These are phyloP conservation scores for Pungitius pungitius DNA, from an alignment of 2,113 vertebrate genomes.

Conservation along the genomic window DNA sequence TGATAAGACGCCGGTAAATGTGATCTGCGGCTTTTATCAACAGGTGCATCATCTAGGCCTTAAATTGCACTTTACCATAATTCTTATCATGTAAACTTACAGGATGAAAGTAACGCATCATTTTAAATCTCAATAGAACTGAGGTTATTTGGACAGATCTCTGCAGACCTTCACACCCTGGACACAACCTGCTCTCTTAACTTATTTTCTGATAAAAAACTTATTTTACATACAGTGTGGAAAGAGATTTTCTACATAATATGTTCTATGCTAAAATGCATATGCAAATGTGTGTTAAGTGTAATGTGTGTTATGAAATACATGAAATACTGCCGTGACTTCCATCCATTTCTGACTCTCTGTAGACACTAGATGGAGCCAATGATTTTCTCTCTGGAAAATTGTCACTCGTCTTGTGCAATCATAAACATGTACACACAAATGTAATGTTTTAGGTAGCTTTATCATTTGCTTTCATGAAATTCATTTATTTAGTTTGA, in stretches of 20 bases:
- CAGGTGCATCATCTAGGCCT: neutral
- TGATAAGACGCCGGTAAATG: neutral
- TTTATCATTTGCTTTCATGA: no score
- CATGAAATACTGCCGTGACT: neutral
- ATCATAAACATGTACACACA: neutral
- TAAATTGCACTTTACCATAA: neutral
- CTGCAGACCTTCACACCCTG: no score
- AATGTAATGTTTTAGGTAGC: no score
- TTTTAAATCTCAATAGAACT: no score
- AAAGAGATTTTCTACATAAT: no score
- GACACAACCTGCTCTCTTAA: no score
- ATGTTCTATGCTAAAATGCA: no score
- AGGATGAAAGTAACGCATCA: neutral
- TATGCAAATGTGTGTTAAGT: no score
- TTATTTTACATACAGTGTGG: no score
- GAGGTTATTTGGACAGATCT: no score
- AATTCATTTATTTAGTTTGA: no score
- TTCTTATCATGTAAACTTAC: neutral
- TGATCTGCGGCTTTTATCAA: neutral
- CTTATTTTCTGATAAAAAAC: no score
- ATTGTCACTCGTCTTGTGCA: neutral
- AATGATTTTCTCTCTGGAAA: neutral
- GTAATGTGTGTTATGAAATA: neutral
- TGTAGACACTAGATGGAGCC: constrained; percentile 17
- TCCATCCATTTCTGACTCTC: neutral